phyloP scores from a whole-genome alignment of 2,797 vertebrate species.

The Lithobates pipiens region DNA sequence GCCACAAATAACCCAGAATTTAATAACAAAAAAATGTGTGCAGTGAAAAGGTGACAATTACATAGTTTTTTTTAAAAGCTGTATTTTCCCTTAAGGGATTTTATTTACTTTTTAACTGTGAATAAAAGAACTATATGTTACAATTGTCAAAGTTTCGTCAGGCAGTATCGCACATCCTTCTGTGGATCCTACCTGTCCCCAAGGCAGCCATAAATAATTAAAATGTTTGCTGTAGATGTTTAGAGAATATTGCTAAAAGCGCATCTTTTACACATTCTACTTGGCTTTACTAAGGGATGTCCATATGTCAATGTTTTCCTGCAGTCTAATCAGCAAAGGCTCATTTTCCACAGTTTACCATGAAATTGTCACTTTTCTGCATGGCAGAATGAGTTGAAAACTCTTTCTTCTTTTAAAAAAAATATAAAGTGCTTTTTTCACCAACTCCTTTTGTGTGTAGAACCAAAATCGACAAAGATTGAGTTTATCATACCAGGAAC shows the following conservation, averaged over 20 bases:
- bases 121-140: slow-evolving; percentile 56
- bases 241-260: slow-evolving; percentile 57
- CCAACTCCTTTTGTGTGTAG: background rate
- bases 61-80: slow-evolving; percentile 52
- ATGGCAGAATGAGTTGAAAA: background rate
- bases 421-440: background rate
- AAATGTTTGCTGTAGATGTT: slow-evolving; percentile 60
- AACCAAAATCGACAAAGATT: background rate
- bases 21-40: slow-evolving; percentile 42
- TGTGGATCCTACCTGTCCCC: slow-evolving; percentile 57
- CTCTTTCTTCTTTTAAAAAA: background rate
- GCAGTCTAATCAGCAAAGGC: slow-evolving; percentile 43
- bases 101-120: slow-evolving; percentile 57
- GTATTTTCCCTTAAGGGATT: slow-evolving; percentile 46
- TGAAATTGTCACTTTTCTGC: slow-evolving; percentile 10
- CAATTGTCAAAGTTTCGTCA: slow-evolving; percentile 57
- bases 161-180: slow-evolving; percentile 36
- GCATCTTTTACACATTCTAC: slow-evolving; percentile 53
- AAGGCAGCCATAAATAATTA: slow-evolving; percentile 62
- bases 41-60: slow-evolving; percentile 49
- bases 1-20: slow-evolving; percentile 40
- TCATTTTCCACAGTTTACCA: slow-evolving; percentile 31
- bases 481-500: background rate
- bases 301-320: slow-evolving; percentile 59
- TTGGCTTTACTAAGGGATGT: slow-evolving; percentile 48